Evolutionary conservation across 2,888 invertebrate species (phyloP).

Genomic region (Ochlodes sylvanus): DNA sequence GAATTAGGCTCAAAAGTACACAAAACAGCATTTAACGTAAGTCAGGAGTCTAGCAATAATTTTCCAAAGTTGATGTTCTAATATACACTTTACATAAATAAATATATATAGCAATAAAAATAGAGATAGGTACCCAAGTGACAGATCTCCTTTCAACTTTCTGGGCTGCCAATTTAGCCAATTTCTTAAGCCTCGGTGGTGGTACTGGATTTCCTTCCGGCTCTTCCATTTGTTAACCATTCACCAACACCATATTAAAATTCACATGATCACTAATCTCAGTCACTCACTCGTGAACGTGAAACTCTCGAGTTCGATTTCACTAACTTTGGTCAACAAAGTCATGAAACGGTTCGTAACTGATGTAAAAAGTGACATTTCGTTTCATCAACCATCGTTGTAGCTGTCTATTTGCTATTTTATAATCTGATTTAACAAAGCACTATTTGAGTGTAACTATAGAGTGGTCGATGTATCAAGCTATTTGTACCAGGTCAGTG

Average conservation of each 20-base stretch:
- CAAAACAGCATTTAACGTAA: too few species aligned
- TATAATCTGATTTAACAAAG: neutral
- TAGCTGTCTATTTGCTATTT: neutral
- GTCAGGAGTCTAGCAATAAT: too few species aligned
- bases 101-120: neutral
- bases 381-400: slow-evolving; percentile 1
- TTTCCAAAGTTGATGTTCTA: too few species aligned
- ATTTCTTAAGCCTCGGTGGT: slow-evolving; percentile 77
- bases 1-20: too few species aligned
- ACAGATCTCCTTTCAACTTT: slow-evolving; percentile 70
- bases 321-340: slow-evolving; percentile 68
- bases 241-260: slow-evolving; percentile 41
- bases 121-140: slow-evolving; percentile 64
- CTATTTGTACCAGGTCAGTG: slow-evolving; percentile 56
- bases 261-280: slow-evolving; percentile 45
- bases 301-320: slow-evolving; percentile 59
- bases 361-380: slow-evolving; percentile 21
- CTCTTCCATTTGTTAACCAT: slow-evolving; percentile 65
- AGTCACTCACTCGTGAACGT: slow-evolving; percentile 50
- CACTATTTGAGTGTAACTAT: neutral
- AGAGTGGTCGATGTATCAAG: slow-evolving; percentile 11
- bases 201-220: slow-evolving; percentile 66
- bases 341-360: slow-evolving; percentile 60
- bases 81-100: neutral
- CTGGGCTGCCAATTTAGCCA: slow-evolving; percentile 69